Evolutionary conservation across 2,797 vertebrate genomes (phyloP), one percentile per base, ranked within the genome.

Genomic region (Valencia hispanica): DNA sequence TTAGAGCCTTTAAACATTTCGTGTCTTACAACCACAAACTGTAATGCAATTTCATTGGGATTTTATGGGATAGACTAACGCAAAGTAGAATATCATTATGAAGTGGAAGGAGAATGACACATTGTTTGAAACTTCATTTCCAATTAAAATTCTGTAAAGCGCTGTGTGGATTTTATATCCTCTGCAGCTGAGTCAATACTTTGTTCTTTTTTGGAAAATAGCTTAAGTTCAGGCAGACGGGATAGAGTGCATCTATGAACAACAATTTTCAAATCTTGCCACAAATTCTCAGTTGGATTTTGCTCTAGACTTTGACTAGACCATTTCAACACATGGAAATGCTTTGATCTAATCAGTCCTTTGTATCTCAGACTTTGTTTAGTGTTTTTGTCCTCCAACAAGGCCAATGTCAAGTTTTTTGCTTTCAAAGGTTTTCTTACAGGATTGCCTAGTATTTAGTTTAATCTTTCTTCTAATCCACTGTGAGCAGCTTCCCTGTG

Each of bases 321-420:
- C 32, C 30, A 61, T 32, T 61, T 34, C 34, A 61, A 17, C 30
- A 61, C 30, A 32, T 20, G 6, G 20, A 57, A 15, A 15, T 57
- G 2, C 12, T 57, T 5, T 57, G n/a, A 57, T 57, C n/a, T 57
- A 17, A 48, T 17, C 45, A 47, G 15, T 17, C 45, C 45, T 5
- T 30, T 30, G 55, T 14, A 4, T 1, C 5, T 14, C 1, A 57
- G n/a, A 10, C 27, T 30, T 14, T 57, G 55, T 57, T 57, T 30
- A 57, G n/a, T 57, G n/a, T 27, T 53, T n/a, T 55, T 57, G 51
- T 57, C 55, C 55, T 57, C n/a, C 55, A 27, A 57, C 55, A 30
- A 57, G 4, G 27, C 55, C 0, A 57, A 27, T 15, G 15, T 15
- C 14, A 57, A 57, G 27, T 15, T n/a, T 57, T 15, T 5, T 17